Conservation (phyloP, 2,113 vertebrate genomes). For the Suricata suricatta region DNA sequence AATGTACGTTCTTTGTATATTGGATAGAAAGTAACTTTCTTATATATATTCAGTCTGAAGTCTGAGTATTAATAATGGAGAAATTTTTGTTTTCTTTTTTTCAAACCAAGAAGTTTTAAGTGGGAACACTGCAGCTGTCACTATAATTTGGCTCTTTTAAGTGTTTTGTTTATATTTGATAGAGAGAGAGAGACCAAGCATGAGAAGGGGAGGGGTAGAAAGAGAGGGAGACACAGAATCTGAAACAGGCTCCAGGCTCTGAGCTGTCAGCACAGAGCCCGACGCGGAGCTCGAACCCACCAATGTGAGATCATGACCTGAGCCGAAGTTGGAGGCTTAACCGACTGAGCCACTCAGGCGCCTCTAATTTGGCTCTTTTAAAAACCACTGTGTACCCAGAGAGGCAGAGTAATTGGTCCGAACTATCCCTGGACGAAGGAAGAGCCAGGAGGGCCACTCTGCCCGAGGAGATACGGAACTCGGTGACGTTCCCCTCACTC, state of each 20-base stretch:
- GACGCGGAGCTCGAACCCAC: no score
- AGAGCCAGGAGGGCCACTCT: neutral
- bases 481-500: neutral
- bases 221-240: no score
- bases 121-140: neutral
- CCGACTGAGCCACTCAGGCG: no score
- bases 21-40: neutral
- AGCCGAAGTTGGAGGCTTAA: no score
- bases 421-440: neutral
- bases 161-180: no score
- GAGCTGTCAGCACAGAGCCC: no score
- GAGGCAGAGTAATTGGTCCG: no score
- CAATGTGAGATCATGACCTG: no score
- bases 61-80: neutral
- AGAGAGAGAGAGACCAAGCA: no score
- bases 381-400: neutral
- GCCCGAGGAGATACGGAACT: neutral
- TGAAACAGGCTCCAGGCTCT: no score
- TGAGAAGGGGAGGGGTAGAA: no score
- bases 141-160: neutral
- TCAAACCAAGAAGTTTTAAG: neutral
- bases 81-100: neutral
- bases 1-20: neutral
- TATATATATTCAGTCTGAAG: neutral
- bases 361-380: no score